Evolutionary conservation across 2,888 invertebrate genomes (phyloP), one percentile per base, ranked within the genome.

Genomic region (Resseliella maxima): DNA sequence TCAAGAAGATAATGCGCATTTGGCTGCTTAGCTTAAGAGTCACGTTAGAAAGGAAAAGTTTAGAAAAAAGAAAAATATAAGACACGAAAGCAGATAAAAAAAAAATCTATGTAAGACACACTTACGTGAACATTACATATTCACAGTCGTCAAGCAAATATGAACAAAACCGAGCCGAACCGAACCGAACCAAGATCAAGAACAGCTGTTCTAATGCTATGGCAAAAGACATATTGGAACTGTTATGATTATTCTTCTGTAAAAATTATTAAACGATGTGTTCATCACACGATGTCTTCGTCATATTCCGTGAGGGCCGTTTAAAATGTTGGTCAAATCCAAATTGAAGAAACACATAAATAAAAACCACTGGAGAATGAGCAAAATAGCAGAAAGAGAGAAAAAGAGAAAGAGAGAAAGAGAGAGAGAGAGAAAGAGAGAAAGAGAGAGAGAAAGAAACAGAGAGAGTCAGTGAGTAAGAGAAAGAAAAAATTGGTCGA

Each of bases 191-290:
- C 5, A 24, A 10, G 72, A 72, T 72, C 31, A 72, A 35, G 31
- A 72, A 72, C 72, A 72, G 72, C 72, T 72, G 72, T 72, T 72
- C 72, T 72, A 72, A 31, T 35, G 72, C 72, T 2, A 12, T 18
- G 31, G 1, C 31, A 72, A 3, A n/a, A 50, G 2, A 72, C 27
- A 72, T 72, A 21, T 72, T 18, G 46, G 18, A 18, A 72, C 31
- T 72, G 72, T 72, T 72, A 31, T 72, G 72, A 72, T 72, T 72
- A n/a, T n/a, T 72, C 31, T 31, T 72, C 72, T 31, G 72, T 72
- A 72, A n/a, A n/a, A 59, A 24, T 59, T 59, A 59, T 59, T 59
- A 24, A 59, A n/a, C 72, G 72, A 72, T 72, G 72, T 72, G 72
- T 31, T 31, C 72, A 72, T 35, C n/a, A 31, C 72, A 72, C 15